Evolutionary conservation across 2,797 vertebrate genomes (phyloP), one percentile per base, ranked within the genome.

Genomic region (Enteromius afrohamiltoni): DNA sequence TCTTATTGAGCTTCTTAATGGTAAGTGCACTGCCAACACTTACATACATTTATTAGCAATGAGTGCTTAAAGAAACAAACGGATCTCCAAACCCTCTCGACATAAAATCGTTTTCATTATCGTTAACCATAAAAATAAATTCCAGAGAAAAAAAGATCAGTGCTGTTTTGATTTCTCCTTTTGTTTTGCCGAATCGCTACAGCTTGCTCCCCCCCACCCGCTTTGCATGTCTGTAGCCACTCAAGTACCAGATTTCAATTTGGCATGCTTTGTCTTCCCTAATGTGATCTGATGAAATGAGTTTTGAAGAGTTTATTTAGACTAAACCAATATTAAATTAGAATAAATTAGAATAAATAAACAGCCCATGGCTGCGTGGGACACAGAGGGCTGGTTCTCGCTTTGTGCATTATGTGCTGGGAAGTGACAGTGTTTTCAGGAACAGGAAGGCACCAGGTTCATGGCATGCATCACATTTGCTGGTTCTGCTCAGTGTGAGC

Each of bases 1-100:
- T 0, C 96, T 99, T 11, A 99, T 99, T 21, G 97, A 98, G 88
- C 94, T 99, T 70, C 94, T 98, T 2, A 97, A 96, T 1, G 97
- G 98, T 98, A 95, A 88, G 51, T 6, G 19, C 19, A 6, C 77
- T 67, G 77, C 77, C 60, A 67, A 49, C 42, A n/a, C 49, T 79
- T 37, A 67, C 77, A 34, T 29, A 31, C 42, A 14, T 67, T 78
- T 67, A 67, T 49, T 67, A 34, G 16, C 42, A 47, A 21, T 14
- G 11, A n/a, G 49, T 47, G 76, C 76, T 78, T 64, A 49, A 78
- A 42, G 55, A 77, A 62, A 78, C 76, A 67, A 51, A 49, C 45
- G 19, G 42, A 65, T 49, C 19, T 49, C 42, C 64, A 68, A 79
- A 45, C 23, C n/a, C 74, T 76, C 69, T 49, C 53, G 2, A 74